A percentile compares a stretch with the other conserved stretches of the same genome.
phyloP scores from a whole-genome alignment of 2,797 vertebrate genomes.

The Luscinia luscinia region DNA sequence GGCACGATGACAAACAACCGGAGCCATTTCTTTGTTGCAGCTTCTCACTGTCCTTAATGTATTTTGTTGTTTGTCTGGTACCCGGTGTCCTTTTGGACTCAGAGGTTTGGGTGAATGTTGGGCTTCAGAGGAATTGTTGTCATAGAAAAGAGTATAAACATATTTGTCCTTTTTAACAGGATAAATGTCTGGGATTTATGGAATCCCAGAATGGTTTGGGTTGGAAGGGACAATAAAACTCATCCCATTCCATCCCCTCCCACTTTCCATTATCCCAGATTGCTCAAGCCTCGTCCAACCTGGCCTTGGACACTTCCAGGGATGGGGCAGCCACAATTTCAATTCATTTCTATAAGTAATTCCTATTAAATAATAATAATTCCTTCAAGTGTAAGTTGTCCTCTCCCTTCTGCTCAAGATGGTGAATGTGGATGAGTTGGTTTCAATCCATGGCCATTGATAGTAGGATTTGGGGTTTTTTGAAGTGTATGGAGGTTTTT shows the following conservation, averaged over 20 bases:
- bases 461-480: neutral
- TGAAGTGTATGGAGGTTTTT: fast-evolving
- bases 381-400: neutral
- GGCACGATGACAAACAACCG: neutral
- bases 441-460: fast-evolving
- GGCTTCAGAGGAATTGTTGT: neutral
- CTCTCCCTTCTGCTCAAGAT: neutral
- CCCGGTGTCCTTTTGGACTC: neutral
- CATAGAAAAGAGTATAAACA: fast-evolving
- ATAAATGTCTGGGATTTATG: neutral
- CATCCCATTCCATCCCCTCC: neutral
- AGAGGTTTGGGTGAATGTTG: neutral
- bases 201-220: neutral
- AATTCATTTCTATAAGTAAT: neutral
- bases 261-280: fast-evolving
- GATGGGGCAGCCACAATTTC: neutral
- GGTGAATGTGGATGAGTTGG: neutral
- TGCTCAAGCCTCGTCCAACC: fast-evolving
- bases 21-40: neutral
- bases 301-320: neutral
- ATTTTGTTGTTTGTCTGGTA: fast-evolving
- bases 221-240: neutral
- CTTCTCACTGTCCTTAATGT: fast-evolving
- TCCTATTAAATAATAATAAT: neutral
- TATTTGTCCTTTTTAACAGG: neutral